Percentiles rank a stretch among this genome's conserved stretches.
Evolutionary conservation across 2,888 invertebrate genomes (phyloP).

Genomic region (Nebria salina): DNA sequence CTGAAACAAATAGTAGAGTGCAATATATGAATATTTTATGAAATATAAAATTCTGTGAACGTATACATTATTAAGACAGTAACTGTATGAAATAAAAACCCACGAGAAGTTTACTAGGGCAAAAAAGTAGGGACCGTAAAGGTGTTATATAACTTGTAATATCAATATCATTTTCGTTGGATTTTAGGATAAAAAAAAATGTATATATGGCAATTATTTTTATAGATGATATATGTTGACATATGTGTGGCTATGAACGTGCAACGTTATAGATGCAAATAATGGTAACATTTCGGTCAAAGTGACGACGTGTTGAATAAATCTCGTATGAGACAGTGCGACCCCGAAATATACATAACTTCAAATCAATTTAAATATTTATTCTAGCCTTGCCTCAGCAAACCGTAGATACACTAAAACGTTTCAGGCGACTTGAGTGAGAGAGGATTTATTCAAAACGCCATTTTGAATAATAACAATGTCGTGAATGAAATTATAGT

Average conservation of each 20-base stretch:
- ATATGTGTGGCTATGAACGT: background rate
- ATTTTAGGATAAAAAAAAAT: background rate
- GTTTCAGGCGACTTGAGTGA: constrained; percentile 2
- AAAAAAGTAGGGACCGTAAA: constrained; percentile 2
- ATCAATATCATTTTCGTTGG: background rate
- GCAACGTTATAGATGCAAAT: constrained; percentile 19
- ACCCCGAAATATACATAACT: constrained; percentile 44
- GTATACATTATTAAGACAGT: constrained; percentile 32
- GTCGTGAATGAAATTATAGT: constrained; percentile 43
- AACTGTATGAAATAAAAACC: constrained; percentile 24
- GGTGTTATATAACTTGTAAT: constrained; percentile 7
- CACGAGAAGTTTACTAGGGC: background rate
- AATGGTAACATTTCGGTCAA: constrained; percentile 15
- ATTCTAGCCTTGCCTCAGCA: constrained; percentile 21
- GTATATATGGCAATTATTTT: too few species aligned
- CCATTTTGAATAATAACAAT: constrained; percentile 45
- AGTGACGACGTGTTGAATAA: constrained; percentile 38
- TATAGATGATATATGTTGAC: background rate
- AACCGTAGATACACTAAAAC: constrained; percentile 7
- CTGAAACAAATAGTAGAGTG: too few species aligned
- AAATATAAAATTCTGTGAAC: constrained; percentile 42
- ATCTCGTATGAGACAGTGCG: constrained; percentile 31
- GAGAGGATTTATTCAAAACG: constrained; percentile 42
- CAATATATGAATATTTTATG: constrained; percentile 28
- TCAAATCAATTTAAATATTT: constrained; percentile 46